Base-by-base conservation (phyloP, 2,888 invertebrate genomes). In the Apodemia hepburni region DNA sequence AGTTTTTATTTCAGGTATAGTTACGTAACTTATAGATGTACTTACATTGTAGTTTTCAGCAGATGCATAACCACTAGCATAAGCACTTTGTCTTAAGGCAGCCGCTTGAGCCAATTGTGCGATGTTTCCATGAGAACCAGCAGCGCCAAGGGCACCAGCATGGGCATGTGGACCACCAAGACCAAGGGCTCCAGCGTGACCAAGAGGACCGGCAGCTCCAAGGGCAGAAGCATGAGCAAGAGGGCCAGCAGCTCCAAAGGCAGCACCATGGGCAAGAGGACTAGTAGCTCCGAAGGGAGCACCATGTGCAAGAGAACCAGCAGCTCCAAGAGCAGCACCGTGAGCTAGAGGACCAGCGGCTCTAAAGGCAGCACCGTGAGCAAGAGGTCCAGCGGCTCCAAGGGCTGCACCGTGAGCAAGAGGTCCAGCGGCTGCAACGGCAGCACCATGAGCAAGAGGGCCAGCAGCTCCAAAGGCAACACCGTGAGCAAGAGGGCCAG, bases 31-130 rank as follows among this genome's bases (percentile, higher is more conserved):
- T 1, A 29, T 29, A 29, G 29, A 11, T 12, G 15, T 63, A 72
- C 76, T 72, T 71, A 80, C 79, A 58, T 78, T 77, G 65, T 76
- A 73, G 61, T 77, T 75, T 47, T 64, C 64, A 65, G 62, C 68
- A 60, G 57, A 57, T n/a, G 57, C 57, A 27, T 59, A 64, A 15
- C 64, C 60, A 29, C 64, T 65, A 42, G 60, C 65, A 17, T 62
- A 57, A 2, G 69, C 68, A 58, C 66, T 66, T 27, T 70, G 71
- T 33, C 71, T 72, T 18, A 70, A 64, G 18, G 70, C 60, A n/a
- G 68, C 69, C 35, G 67, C 65, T 60, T 71, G 66, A 58, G 64
- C 70, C n/a, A 70, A 33, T 58, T 64, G 59, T 60, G 38, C 61
- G 12, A 60, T n/a, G 15, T 58, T 33, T 47, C 58, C 58, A n/a